Evolutionary conservation across 64 coral and sea anemone species (phyloP), one percentile per base, ranked within the genome.

Genomic region (Dendrophyllia cribrosa): DNA sequence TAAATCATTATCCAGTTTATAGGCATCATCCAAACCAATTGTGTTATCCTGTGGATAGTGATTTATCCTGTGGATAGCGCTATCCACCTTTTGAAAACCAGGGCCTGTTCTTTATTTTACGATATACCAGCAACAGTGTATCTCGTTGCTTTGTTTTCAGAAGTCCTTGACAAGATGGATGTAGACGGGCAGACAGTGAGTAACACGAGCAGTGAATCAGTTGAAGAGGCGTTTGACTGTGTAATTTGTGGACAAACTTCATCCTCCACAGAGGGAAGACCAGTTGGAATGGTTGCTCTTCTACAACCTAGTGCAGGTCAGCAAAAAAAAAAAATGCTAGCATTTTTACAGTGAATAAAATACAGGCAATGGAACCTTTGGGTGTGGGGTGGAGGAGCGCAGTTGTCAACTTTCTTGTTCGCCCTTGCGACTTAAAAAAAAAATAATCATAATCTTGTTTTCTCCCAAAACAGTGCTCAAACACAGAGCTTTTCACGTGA

Each of bases 241-340:
- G 97, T 95, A 17, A 99, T 99, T n/a, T 99, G 97, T 72, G 89
- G 96, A 0, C 84, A 99, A 66, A 70, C 94, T n/a, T 92, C 94
- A 0, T 72, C 88, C 56, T 99, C 94, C 5, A 96, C 91, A 50
- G 97, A 99, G 72, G 83, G 77, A 5, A 86, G 88, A 44, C 94
- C 97, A 61, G 88, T 99, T 51, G 97, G 97, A 0, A 65, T 93
- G n/a, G 97, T 99, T 1, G 85, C 89, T 10, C 56, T 99, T 52
- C 68, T 99, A 71, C 97, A 99, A 68, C 72, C 97, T 2, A 93
- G 88, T 64, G 71, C 94, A 88, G 97, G 97, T 99, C 26, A 75
- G 19, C 11, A 70, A 19, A 34, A 47, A 19, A 34, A 47, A 17
- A 14, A 6, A 47, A 0, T 43, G 5, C 7, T 20, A 3, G 19